Evolutionary conservation across 2,797 vertebrate genomes (phyloP), one percentile per base, ranked within the genome.

Genomic region (Pitangus sulphuratus): DNA sequence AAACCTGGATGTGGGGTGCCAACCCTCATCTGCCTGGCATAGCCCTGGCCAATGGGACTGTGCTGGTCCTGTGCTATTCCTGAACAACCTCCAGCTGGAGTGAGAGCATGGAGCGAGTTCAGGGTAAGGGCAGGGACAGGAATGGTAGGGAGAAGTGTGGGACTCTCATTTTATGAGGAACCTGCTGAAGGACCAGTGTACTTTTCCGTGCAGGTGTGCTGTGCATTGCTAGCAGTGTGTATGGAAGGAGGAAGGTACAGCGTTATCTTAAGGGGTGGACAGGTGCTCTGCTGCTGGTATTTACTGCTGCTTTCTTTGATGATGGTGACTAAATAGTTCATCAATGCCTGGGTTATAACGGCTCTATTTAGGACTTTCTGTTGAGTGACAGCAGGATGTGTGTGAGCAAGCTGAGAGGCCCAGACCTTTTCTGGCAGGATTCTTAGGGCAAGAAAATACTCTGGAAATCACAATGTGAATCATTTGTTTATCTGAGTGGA

Each of bases 371-470:
- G 83, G 89, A 89, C 79, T 86, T 94, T 76, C 84, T 92, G 61
- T 85, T 97, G 96, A 98, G 95, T 97, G 97, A 98, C 96, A 96
- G 98, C 76, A 96, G 93, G 97, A 97, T 97, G 95, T 97, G 86
- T 70, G 85, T 66, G 95, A 98, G 98, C 97, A 90, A 96, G 57
- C 75, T 72, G 66, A 94, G 91, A 80, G 30, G 9, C 85, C 62
- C 92, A 58, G 92, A 39, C 94, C 93, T 97, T 97, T 98, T 93
- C 97, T 98, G 97, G 98, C 95, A 96, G 82, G 96, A 94, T 90
- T 77, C 72, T 96, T 80, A 85, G 92, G 91, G 93, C 94, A 95
- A 96, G 96, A 96, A 97, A 96, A 97, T 96, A 96, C 89, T 97
- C 89, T 47, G 74, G 96, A 96, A 95, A 93, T 68, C 90, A 90